Conservation (phyloP, 1,140 invertebrate species). For the Euwallacea similis region DNA sequence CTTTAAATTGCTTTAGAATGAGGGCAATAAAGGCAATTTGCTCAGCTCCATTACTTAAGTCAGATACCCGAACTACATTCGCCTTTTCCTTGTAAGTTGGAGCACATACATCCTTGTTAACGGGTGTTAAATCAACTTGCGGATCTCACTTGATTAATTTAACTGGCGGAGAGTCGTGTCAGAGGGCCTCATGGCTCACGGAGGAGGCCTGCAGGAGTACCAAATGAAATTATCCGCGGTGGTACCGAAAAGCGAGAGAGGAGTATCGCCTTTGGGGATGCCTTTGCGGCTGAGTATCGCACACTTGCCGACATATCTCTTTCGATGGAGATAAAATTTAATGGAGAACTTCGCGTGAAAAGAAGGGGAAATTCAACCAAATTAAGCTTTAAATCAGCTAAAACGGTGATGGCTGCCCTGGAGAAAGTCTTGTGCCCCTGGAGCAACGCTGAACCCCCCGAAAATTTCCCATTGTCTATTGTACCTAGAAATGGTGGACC, state of each 20-base stretch:
- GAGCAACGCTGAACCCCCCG: no score
- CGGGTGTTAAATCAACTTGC: not conserved
- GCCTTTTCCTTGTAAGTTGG: not conserved
- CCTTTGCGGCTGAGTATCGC: not conserved
- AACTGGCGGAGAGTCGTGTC: not conserved
- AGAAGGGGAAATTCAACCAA: no score
- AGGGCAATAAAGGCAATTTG: constrained; percentile 4
- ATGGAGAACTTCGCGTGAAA: no score
- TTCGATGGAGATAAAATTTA: no score
- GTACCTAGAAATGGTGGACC: no score
- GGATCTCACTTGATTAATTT: not conserved
- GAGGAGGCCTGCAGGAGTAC: not conserved
- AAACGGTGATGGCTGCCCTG: no score
- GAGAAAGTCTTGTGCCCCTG: no score
- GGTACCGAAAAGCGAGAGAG: constrained; percentile 38
- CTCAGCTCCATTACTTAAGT: not conserved
- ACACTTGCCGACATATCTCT: no score
- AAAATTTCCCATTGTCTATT: no score
- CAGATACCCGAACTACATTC: no score
- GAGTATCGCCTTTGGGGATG: constrained; percentile 34
- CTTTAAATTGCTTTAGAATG: constrained; percentile 7
- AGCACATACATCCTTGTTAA: constrained; percentile 13
- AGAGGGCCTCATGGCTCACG: no score
- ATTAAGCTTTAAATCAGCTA: no score
- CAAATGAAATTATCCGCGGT: constrained; percentile 10